Evolutionary conservation across 2,888 invertebrate genomes (phyloP), one percentile per base, ranked within the genome.

Genomic region (Vannuccia rotundouncinata): DNA sequence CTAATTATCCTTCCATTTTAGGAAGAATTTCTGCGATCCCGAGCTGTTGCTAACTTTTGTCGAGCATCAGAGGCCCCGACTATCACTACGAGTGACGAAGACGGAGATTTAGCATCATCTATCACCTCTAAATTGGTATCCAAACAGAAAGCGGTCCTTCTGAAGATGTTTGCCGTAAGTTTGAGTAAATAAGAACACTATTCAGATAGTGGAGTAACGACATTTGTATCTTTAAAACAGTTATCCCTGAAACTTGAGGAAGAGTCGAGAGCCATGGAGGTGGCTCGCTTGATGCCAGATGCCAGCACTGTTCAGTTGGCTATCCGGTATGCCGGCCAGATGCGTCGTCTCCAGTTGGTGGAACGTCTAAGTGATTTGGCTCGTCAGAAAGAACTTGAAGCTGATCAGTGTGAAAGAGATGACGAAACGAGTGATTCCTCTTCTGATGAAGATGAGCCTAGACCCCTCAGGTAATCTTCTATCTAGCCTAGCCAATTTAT

Each of bases 131-230:
- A 66, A 66, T 22, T 66, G 17, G 22, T 66, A 17, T 66, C 66
- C 22, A 66, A 66, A 66, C 66, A 66, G 25, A 66, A 92, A 82
- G 93, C 94, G 86, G 91, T 92, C 1, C 91, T 95, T n/a, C 91
- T 96, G 83, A 94, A 94, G 88, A 88, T 95, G 75, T 95, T 96
- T 89, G 94, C 94, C 74, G 93, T 95, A 88, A 91, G 91, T 89
- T n/a, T 0, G 17, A 73, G 2, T 27, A 2, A 73, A 29, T 45
- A 13, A 45, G 45, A 45, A 45, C 45, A 45, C 17, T 5, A 5
- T 5, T 45, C 45, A 45, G 45, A 5, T 5, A 45, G 10, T 13
- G 45, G 10, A 45, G n/a, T 17, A 45, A 45, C 17, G 10, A 45
- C 10, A 13, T 45, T 45, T 45, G 5, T 45, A 5, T 45, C 5